phyloP scores from a whole-genome alignment of 2,888 invertebrate species.

The Salticus scenicus region DNA sequence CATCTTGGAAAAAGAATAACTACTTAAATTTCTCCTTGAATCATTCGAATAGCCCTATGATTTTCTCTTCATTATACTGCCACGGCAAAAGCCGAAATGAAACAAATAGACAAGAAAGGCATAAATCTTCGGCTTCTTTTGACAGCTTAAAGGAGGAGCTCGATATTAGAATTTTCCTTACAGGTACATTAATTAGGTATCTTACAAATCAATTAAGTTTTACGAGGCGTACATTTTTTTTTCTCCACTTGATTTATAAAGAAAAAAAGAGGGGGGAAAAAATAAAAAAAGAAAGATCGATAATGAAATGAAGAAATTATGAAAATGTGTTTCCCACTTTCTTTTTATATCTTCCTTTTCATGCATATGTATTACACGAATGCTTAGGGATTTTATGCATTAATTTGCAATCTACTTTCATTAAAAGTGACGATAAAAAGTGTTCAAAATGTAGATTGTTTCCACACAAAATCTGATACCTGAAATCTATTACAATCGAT shows the following conservation, averaged over 20 bases:
- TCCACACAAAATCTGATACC: too few relatives aligned
- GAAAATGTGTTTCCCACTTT: not conserved
- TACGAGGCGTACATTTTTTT: not conserved
- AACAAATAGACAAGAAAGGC: not conserved
- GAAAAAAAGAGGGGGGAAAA: not conserved
- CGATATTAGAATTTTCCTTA: not conserved
- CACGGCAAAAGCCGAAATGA: not conserved
- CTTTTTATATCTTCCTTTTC: too few relatives aligned
- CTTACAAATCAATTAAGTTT: slow-evolving; percentile 5
- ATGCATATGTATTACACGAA: too few relatives aligned
- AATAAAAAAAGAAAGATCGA: not conserved
- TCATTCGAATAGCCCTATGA: not conserved
- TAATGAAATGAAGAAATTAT: slow-evolving; percentile 4
- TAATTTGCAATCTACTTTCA: too few relatives aligned
- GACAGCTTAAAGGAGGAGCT: not conserved
- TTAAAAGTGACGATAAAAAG: too few relatives aligned
- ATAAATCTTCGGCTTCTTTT: not conserved
- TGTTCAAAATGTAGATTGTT: too few relatives aligned
- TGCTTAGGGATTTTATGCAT: too few relatives aligned
- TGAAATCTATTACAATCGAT: too few relatives aligned
- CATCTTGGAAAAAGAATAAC: too few relatives aligned
- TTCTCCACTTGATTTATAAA: not conserved
- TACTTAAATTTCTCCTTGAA: not conserved
- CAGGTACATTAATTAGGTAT: not conserved
- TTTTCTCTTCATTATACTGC: not conserved